phyloP scores from a whole-genome alignment of 1,140 invertebrate genomes.

The Branchinecta lynchi region DNA sequence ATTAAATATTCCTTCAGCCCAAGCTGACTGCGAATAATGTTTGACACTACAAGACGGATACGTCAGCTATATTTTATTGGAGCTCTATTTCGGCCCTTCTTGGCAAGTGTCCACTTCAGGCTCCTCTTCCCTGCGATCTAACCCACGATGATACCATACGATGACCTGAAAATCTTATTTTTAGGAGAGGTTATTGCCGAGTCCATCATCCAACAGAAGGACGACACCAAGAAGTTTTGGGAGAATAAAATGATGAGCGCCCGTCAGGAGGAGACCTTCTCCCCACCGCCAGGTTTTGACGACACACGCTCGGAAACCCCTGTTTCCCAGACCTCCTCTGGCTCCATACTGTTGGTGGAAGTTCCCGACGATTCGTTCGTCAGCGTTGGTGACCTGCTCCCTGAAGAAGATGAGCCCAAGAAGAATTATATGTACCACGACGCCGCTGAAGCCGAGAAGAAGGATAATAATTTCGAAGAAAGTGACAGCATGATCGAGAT shows the following conservation, averaged over 20 bases:
- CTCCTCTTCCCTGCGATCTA: too few relatives aligned
- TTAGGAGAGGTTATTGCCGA: constrained; percentile 20
- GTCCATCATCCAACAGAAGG: constrained; percentile 20
- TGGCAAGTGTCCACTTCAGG: too few relatives aligned
- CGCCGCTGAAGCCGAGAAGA: not conserved
- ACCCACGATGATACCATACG: too few relatives aligned
- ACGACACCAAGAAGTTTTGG: constrained; percentile 21
- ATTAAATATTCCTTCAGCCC: too few relatives aligned
- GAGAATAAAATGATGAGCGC: constrained; percentile 18
- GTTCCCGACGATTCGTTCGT: constrained; percentile 10
- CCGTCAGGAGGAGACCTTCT: constrained; percentile 10
- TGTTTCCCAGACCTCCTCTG: not conserved
- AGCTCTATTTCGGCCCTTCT: too few relatives aligned
- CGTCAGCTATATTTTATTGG: too few relatives aligned
- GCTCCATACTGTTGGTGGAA: constrained; percentile 3
- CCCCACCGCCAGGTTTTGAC: constrained; percentile 21
- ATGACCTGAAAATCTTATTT: constrained; percentile 4
- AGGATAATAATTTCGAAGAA: not conserved
- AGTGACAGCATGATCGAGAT: not conserved
- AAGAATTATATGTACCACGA: constrained; percentile 10
- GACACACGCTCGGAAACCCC: not conserved
- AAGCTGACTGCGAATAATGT: too few relatives aligned
- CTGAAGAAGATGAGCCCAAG: not conserved
- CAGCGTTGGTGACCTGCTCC: constrained; percentile 7
- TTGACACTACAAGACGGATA: too few relatives aligned